A percentile compares a stretch with the other conserved stretches of the same genome.
Conservation (phyloP, 2,888 invertebrate genomes). For the Unio pictorum region DNA sequence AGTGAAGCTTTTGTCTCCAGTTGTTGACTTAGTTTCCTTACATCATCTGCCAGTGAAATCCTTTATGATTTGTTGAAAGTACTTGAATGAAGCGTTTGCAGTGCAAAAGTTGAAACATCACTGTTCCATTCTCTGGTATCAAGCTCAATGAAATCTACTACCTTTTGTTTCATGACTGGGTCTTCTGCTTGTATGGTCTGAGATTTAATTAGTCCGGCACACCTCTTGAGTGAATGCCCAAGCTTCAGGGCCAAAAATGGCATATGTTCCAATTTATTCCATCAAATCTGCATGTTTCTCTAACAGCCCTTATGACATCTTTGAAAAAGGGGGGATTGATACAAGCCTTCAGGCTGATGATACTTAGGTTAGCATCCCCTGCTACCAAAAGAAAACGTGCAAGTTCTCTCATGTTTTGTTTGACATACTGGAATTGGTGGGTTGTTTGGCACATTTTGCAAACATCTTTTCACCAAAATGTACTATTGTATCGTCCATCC, state of each 20-base stretch:
- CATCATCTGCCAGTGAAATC: conserved; percentile 12
- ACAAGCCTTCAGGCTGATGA: conserved; percentile 6
- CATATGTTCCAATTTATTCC: too few relatives aligned
- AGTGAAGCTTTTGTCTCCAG: conserved; percentile 1
- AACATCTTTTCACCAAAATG: conserved; percentile 10
- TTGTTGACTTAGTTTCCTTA: conserved; percentile 5
- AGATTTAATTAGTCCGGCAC: conserved; percentile 1
- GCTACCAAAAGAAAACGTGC: conserved; percentile 5
- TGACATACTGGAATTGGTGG: conserved; percentile 15
- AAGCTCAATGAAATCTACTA: conserved; percentile 5
- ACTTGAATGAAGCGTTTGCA: conserved; percentile 2
- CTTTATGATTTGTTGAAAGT: conserved; percentile 7
- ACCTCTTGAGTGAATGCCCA: conserved; percentile 10
- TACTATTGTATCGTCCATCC: too few relatives aligned
- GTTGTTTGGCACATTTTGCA: conserved; percentile 1
- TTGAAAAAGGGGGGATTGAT: conserved; percentile 3
- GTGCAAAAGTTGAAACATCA: conserved; percentile 6
- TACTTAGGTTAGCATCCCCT: not conserved
- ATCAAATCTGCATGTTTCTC: conserved; percentile 3
- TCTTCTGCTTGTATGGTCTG: conserved; percentile 2
- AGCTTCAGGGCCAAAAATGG: conserved; percentile 11
- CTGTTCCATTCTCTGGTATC: conserved; percentile 12
- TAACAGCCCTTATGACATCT: conserved; percentile 4
- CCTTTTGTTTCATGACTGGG: not conserved
- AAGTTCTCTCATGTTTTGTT: conserved; percentile 16